These are phyloP conservation scores for Sericinus montela DNA, from an alignment of 2,888 invertebrate species.

Conservation along the genomic window DNA sequence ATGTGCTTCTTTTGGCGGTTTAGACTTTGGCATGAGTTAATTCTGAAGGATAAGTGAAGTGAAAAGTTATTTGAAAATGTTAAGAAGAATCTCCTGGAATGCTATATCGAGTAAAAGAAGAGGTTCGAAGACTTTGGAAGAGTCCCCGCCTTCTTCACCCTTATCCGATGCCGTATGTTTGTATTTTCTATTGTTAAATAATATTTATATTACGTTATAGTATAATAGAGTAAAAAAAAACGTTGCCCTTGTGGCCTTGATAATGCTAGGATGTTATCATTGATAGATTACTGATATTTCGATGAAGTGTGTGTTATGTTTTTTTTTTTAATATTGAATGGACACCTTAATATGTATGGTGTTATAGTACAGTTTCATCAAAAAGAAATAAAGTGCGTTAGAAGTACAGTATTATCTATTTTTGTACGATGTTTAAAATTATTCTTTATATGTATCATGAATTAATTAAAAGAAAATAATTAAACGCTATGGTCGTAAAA, in stretches of 20 bases:
- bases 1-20: neutral
- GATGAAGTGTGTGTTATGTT: conserved; percentile 3
- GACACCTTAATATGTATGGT: too few relatives aligned
- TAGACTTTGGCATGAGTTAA: conserved; percentile 1
- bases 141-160: conserved; percentile 38
- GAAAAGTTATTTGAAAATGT: conserved; percentile 24
- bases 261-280: conserved; percentile 51
- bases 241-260: conserved; percentile 49
- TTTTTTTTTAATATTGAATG: conserved; percentile 6
- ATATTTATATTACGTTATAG: conserved; percentile 21
- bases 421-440: too few relatives aligned
- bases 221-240: conserved; percentile 36
- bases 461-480: too few relatives aligned
- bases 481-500: too few relatives aligned
- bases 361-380: too few relatives aligned
- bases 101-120: conserved; percentile 30
- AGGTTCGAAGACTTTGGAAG: conserved; percentile 30
- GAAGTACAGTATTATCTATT: too few relatives aligned
- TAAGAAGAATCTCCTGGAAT: conserved; percentile 16
- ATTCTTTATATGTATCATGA: too few relatives aligned
- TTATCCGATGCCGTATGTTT: conserved; percentile 37
- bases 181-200: conserved; percentile 1
- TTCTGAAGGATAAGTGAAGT: neutral
- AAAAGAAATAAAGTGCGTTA: too few relatives aligned
- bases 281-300: conserved; percentile 50